Conservation (phyloP, 2,797 vertebrate species). For the Phrynocephalus vlangalii region DNA sequence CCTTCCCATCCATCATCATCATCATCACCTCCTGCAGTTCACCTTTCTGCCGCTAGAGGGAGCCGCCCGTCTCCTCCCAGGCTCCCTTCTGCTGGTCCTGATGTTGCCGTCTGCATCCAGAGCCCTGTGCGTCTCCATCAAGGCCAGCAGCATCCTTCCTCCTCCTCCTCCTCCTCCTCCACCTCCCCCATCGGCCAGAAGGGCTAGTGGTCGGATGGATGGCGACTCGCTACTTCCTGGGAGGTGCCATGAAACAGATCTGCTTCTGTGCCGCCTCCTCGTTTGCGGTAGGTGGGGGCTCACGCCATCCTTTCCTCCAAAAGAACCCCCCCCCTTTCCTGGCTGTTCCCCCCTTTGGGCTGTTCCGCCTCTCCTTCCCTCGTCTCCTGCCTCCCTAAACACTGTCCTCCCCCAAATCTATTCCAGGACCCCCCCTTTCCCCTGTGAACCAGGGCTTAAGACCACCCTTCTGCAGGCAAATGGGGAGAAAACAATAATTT, state of each 20-base stretch:
- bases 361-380: not conserved
- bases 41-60: slow-evolving; percentile 10
- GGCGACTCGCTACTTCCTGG: slow-evolving; percentile 75
- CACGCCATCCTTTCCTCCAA: not conserved
- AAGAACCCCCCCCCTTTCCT: not conserved
- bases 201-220: slow-evolving; percentile 41
- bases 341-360: not conserved
- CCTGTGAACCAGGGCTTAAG: no score
- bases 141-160: not conserved
- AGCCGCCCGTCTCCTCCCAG: no score
- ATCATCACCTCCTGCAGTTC: slow-evolving; percentile 2
- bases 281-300: slow-evolving; percentile 82
- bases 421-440: not conserved
- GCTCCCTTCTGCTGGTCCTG: not conserved
- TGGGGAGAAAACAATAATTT: not conserved
- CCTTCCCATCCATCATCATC: no score
- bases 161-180: not conserved
- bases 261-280: slow-evolving; percentile 86
- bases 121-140: not conserved
- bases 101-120: not conserved
- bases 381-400: not conserved
- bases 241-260: slow-evolving; percentile 88
- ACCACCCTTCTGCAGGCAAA: not conserved
- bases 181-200: not conserved
- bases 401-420: not conserved